These are phyloP conservation scores for Chrysolina americana DNA, from an alignment of 2,888 invertebrate species.

Conservation along the genomic window DNA sequence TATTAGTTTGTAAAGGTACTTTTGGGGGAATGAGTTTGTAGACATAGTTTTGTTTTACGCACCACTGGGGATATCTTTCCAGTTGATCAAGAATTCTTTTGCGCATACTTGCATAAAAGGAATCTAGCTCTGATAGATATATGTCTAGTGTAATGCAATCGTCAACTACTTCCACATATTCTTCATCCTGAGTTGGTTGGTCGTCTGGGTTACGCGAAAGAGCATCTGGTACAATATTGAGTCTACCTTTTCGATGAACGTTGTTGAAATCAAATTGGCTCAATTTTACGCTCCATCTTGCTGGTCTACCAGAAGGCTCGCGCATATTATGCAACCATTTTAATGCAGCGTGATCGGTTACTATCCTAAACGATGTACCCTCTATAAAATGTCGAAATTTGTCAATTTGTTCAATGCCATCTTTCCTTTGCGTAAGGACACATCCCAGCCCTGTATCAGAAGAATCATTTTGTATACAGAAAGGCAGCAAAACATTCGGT, in stretches of 20 bases:
- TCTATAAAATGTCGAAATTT: conserved; percentile 52
- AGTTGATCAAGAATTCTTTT: conserved; percentile 32
- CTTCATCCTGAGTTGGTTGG: conserved; percentile 3
- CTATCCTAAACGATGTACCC: conserved; percentile 43
- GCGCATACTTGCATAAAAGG: conserved; percentile 31
- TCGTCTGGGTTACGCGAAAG: conserved; percentile 18
- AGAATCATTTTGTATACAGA: conserved; percentile 48
- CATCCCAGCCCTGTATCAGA: conserved; percentile 44
- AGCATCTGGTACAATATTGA: conserved; percentile 26
- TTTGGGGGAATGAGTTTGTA: conserved; percentile 31
- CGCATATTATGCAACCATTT: conserved; percentile 41
- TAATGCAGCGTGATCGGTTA: conserved; percentile 50
- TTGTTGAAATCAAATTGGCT: conserved; percentile 38
- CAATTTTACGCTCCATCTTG: conserved; percentile 31
- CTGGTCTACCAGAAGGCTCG: conserved; percentile 32
- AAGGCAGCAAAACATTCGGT: conserved; percentile 20
- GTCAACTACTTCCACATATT: conserved; percentile 2
- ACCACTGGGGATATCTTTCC: conserved; percentile 33
- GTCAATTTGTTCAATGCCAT: conserved; percentile 42
- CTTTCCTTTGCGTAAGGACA: conserved; percentile 41
- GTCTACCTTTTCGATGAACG: conserved; percentile 30
- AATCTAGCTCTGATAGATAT: conserved; percentile 25
- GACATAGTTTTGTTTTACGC: conserved; percentile 27
- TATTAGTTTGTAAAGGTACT: not conserved
- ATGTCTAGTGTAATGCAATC: conserved; percentile 21